Percentiles rank a stretch among this genome's conserved stretches.
Evolutionary conservation across 2,888 invertebrate species (phyloP).

Genomic region (Eubasilissa splendida): DNA sequence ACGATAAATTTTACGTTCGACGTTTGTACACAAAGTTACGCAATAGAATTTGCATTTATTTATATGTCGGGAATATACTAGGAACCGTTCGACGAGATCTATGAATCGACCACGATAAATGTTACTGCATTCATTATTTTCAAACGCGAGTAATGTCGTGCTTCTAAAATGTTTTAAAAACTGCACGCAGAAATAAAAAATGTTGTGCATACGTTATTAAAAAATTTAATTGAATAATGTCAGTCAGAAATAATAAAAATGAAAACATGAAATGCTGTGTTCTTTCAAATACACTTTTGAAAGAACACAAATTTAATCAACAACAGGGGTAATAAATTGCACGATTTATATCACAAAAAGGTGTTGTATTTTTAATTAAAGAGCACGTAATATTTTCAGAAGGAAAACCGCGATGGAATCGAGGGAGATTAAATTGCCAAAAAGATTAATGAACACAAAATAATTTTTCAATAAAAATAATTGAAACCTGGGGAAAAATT

Average conservation of each 20-base stretch:
- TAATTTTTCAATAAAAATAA: conserved; percentile 13
- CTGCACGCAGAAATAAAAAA: no score
- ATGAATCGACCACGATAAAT: background rate
- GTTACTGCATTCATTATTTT: background rate
- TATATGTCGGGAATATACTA: background rate
- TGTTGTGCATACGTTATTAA: no score
- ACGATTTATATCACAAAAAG: no score
- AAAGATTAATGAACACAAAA: background rate
- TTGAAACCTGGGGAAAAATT: background rate
- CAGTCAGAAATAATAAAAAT: no score
- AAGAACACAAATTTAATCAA: no score
- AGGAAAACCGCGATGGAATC: background rate
- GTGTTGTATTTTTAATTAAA: no score
- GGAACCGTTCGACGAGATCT: background rate
- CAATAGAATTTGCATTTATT: background rate
- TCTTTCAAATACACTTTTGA: no score
- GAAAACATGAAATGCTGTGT: no score
- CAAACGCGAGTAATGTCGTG: no score
- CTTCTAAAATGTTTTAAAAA: no score
- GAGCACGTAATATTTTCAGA: background rate
- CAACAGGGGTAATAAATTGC: no score
- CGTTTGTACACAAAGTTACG: conserved; percentile 12
- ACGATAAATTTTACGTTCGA: conserved; percentile 13
- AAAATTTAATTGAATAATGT: no score
- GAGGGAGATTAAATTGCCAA: conserved; percentile 5